Percentiles rank a stretch among this genome's conserved stretches.
Conservation (phyloP, 2,797 vertebrate genomes). For the Scarus forsteni region DNA sequence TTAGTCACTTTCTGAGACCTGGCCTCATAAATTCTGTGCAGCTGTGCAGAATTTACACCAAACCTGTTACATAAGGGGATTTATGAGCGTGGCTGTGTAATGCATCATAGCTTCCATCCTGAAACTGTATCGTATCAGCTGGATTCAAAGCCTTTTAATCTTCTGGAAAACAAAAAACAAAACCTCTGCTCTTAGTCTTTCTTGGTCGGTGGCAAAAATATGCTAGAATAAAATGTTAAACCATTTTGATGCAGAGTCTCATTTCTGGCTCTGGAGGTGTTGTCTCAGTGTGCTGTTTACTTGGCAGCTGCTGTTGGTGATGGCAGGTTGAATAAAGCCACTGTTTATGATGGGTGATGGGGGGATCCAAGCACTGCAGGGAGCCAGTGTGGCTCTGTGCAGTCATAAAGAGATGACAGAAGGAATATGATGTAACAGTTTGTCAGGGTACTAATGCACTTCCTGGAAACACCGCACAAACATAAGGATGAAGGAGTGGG, state of each 20-base stretch:
- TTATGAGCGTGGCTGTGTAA: slow-evolving; percentile 35
- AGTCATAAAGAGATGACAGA: slow-evolving; percentile 36
- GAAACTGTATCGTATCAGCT: slow-evolving; percentile 27
- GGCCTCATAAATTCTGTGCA: slow-evolving; percentile 22
- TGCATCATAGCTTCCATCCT: slow-evolving; percentile 22
- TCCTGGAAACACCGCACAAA: slow-evolving; percentile 17
- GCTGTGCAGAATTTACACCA: slow-evolving; percentile 45
- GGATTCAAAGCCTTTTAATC: slow-evolving; percentile 26
- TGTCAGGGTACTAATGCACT: slow-evolving; percentile 14
- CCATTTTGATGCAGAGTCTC: slow-evolving; percentile 9
- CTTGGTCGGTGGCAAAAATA: slow-evolving; percentile 14
- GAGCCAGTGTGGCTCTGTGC: slow-evolving; percentile 23
- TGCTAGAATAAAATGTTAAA: slow-evolving; percentile 12
- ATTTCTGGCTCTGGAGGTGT: slow-evolving; percentile 1
- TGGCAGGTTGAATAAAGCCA: slow-evolving; percentile 38
- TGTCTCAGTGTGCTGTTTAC: slow-evolving; percentile 9
- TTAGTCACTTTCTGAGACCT: background rate
- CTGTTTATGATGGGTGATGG: slow-evolving; percentile 37
- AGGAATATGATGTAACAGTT: slow-evolving; percentile 55
- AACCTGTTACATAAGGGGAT: slow-evolving; percentile 61
- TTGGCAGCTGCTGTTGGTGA: slow-evolving; percentile 18
- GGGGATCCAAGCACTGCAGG: slow-evolving; percentile 18
- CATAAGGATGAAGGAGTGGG: background rate
- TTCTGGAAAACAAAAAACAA: slow-evolving; percentile 19
- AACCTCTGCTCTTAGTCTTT: background rate